Evolutionary conservation across 2,888 invertebrate species (phyloP).

Genomic region (Scaptomyza reducta): DNA sequence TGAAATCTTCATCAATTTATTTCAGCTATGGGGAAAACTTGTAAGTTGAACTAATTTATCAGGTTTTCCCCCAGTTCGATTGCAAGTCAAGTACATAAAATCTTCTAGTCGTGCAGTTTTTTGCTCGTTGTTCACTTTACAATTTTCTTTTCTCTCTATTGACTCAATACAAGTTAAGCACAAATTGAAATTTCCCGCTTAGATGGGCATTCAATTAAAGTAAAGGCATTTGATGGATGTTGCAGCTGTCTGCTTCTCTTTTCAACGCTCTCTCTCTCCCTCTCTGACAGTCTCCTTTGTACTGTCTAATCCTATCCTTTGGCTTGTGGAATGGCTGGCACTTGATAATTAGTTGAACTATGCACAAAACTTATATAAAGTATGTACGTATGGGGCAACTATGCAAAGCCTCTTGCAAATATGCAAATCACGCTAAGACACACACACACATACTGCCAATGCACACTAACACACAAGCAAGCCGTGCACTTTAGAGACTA

Average conservation of each 20-base stretch:
- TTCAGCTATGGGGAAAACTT: too few species aligned
- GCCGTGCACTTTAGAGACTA: not conserved
- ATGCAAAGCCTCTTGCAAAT: slow-evolving; percentile 47
- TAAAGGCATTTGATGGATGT: slow-evolving; percentile 19
- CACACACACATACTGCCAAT: slow-evolving; percentile 12
- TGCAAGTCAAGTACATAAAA: not conserved
- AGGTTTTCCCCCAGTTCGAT: too few species aligned
- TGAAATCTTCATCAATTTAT: too few species aligned
- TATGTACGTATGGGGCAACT: slow-evolving; percentile 30
- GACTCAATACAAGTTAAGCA: not conserved
- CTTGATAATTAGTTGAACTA: slow-evolving; percentile 59
- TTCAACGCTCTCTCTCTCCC: too few species aligned
- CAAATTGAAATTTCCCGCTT: slow-evolving; percentile 4
- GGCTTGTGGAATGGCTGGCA: not conserved
- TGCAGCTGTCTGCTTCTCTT: not conserved
- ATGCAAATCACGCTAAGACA: slow-evolving; percentile 34
- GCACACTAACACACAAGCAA: slow-evolving; percentile 5
- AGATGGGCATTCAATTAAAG: slow-evolving; percentile 22
- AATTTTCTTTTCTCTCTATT: not conserved
- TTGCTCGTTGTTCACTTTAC: too few species aligned
- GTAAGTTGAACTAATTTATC: too few species aligned
- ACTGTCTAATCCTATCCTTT: not conserved
- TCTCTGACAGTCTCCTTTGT: not conserved
- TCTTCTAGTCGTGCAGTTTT: not conserved
- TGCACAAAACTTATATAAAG: slow-evolving; percentile 36